Base-by-base conservation (phyloP, 2,888 invertebrate genomes). In the Xanthia togata region DNA sequence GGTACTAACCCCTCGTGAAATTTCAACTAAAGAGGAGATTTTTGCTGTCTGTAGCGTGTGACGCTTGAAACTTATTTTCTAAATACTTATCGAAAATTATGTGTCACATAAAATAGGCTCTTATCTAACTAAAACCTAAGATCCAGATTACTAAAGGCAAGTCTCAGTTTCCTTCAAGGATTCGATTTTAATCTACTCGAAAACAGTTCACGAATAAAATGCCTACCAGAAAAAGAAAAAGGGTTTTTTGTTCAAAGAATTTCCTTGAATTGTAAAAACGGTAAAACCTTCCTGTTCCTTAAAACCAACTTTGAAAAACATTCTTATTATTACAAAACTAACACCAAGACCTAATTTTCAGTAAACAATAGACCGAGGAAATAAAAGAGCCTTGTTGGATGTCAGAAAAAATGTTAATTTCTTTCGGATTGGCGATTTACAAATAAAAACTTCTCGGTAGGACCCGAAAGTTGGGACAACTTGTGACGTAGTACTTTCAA, bases 341-440 rank as follows among this genome's bases (percentile, higher is more conserved):
- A 84, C 62, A 79, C 57, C 44, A 41, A 84, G 81, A 76, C 69
- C 76, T 74, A 57, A 79, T 79, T 82, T 87, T 78, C 63, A 35
- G 68, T 80, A 82, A 85, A 85, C 81, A 83, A 87, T 74, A 64
- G 81, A 70, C 50, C 11, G n/a, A 11, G 44, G 35, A 62, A 72
- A 72, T 71, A 70, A 83, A 64, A 72, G 68, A 76, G 77, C 78
- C 80, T 73, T 79, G 85, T 83, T 53, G 60, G 62, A 63, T 79
- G 82, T 85, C 88, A 76, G 64, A 76, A 79, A 80, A 85, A 86
- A 82, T 84, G 86, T 86, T 89, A 90, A 90, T 89, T 88, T 79
- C 85, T 77, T 76, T 65, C 77, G 77, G 86, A 88, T 89, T 87
- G 88, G 81, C 86, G 82, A 86, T 88, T 83, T 81, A 70, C 85